A percentile compares a stretch with the other conserved stretches of the same genome.
phyloP scores from a whole-genome alignment of 2,888 invertebrate genomes.

The Eupelmus urozonus region DNA sequence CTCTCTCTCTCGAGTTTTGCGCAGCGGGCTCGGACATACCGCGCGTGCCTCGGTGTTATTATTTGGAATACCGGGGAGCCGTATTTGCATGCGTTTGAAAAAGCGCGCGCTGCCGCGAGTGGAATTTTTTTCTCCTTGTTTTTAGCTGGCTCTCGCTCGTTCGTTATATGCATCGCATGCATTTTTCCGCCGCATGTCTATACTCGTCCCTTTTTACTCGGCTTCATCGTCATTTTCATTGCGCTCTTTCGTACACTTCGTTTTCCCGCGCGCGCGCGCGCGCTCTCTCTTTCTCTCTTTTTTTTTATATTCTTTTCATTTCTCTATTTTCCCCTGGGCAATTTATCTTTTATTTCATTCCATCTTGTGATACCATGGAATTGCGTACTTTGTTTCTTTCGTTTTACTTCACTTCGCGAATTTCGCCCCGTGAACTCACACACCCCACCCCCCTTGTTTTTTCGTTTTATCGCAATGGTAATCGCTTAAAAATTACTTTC shows the following conservation, averaged over 20 bases:
- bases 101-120: neutral
- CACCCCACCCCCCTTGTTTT: neutral
- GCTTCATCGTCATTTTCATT: slow-evolving; percentile 38
- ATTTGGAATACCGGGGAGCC: slow-evolving; percentile 39
- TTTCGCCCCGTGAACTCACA: neutral
- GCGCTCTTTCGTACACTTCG: neutral
- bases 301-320: slow-evolving; percentile 20
- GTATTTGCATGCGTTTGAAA: slow-evolving; percentile 37
- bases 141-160: slow-evolving; percentile 20
- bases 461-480: slow-evolving; percentile 39
- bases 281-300: too few relatives aligned
- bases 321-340: slow-evolving; percentile 25
- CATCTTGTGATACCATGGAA: slow-evolving; percentile 44
- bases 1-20: too few relatives aligned
- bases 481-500: slow-evolving; percentile 46
- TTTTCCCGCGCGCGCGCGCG: too few relatives aligned
- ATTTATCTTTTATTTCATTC: slow-evolving; percentile 60
- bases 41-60: slow-evolving; percentile 14
- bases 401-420: slow-evolving; percentile 40
- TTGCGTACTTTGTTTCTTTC: slow-evolving; percentile 40
- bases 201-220: slow-evolving; percentile 20
- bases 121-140: neutral
- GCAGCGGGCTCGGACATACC: neutral
- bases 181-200: neutral
- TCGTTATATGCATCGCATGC: neutral